phyloP scores from a whole-genome alignment of 64 coral and sea anemone genomes.

The Montipora cactus region DNA sequence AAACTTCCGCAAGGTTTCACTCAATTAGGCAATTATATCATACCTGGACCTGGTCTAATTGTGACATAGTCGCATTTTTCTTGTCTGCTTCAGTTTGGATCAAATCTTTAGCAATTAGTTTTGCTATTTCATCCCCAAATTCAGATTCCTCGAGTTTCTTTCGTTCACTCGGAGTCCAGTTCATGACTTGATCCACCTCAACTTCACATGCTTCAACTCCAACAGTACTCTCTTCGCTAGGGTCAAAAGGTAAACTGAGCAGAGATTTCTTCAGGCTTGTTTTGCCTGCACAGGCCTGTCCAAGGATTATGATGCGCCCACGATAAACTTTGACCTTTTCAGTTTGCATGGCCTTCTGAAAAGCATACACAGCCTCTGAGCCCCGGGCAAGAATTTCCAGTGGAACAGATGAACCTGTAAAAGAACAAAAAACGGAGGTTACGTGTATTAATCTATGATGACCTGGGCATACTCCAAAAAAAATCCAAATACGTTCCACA shows the following conservation, averaged over 20 bases:
- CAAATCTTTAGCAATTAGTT: not conserved
- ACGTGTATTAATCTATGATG: no score
- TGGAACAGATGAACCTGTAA: not conserved
- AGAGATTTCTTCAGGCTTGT: conserved; percentile 21
- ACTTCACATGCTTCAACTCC: conserved; percentile 1
- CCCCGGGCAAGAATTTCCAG: not conserved
- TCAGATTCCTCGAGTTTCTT: not conserved
- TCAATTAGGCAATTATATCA: no score
- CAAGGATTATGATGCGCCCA: not conserved
- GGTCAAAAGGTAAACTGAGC: conserved; percentile 3
- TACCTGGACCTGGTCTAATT: not conserved
- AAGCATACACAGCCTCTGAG: not conserved
- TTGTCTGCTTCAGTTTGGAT: not conserved
- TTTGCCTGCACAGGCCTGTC: not conserved
- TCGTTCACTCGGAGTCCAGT: not conserved
- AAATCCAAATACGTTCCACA: no score
- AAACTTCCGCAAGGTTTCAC: no score
- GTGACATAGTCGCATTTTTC: not conserved
- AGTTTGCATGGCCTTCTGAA: not conserved
- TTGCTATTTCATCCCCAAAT: not conserved
- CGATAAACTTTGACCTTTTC: not conserved
- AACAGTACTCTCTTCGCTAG: not conserved
- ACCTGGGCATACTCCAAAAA: no score
- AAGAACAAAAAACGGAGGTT: no score
- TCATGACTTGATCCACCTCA: not conserved